phyloP scores from a whole-genome alignment of 2,888 invertebrate species.

The Acleris holmiana region DNA sequence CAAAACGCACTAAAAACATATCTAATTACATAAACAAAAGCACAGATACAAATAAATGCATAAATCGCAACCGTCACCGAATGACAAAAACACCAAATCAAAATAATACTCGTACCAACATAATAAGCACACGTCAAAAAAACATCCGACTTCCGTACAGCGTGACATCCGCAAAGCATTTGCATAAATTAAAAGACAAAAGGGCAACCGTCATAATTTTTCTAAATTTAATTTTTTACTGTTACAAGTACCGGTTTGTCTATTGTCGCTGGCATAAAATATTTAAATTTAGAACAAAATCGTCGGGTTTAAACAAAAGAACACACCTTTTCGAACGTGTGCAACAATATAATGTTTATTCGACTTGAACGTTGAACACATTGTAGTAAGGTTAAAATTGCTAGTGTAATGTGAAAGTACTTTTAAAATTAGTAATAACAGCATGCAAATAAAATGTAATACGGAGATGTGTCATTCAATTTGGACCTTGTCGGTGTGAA shows the following conservation, averaged over 20 bases:
- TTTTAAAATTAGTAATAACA: constrained; percentile 63
- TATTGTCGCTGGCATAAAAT: constrained; percentile 80
- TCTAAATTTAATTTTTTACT: constrained; percentile 82
- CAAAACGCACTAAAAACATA: not conserved
- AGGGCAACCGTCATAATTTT: constrained; percentile 78
- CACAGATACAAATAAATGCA: constrained; percentile 11
- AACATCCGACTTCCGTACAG: constrained; percentile 50
- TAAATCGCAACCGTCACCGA: constrained; percentile 21
- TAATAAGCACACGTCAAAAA: constrained; percentile 46
- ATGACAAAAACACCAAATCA: constrained; percentile 37
- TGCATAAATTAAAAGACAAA: constrained; percentile 79
- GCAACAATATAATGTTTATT: constrained; percentile 22
- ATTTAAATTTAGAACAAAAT: constrained; percentile 82
- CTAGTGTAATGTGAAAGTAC: constrained; percentile 30
- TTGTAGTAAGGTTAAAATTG: constrained; percentile 9
- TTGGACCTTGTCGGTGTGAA: constrained; percentile 12
- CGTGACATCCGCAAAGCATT: constrained; percentile 70
- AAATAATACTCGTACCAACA: constrained; percentile 45
- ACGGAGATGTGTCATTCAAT: constrained; percentile 34
- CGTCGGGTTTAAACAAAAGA: constrained; percentile 76
- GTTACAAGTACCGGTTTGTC: constrained; percentile 82
- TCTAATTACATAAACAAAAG: constrained; percentile 16
- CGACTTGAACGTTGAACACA: constrained; percentile 39
- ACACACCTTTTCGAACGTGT: constrained; percentile 58
- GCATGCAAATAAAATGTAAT: constrained; percentile 45